These are phyloP conservation scores for Hippocampus barbouri DNA, from an alignment of 2,113 vertebrate genomes.

Conservation along the genomic window DNA sequence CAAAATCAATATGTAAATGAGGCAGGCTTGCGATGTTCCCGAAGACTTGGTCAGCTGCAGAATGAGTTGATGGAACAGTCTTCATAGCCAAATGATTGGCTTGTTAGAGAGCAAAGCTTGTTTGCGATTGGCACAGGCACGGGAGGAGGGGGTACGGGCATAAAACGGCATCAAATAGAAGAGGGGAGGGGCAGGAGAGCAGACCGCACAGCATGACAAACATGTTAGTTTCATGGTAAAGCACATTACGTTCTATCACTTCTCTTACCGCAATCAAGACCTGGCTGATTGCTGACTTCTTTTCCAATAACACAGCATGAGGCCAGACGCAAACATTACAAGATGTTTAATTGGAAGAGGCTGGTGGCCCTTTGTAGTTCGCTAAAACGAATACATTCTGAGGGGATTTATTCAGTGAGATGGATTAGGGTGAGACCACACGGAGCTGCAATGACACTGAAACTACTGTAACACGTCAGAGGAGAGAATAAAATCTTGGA, in stretches of 20 bases:
- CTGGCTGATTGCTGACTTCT: not conserved
- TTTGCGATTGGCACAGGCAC: conserved; percentile 50
- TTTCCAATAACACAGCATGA: not conserved
- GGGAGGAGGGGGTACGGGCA: conserved; percentile 34
- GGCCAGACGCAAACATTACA: not conserved
- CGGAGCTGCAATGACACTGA: conserved; percentile 19
- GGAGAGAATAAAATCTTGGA: conserved; percentile 25
- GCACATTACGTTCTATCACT: conserved; percentile 9
- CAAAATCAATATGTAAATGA: conserved; percentile 66
- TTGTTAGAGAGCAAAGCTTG: conserved; percentile 38
- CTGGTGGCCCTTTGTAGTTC: not conserved
- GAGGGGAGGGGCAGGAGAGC: conserved; percentile 8
- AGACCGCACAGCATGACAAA: conserved; percentile 36
- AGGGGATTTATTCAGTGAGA: conserved; percentile 45
- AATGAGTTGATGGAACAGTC: conserved; percentile 66
- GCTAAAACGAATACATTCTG: conserved; percentile 12
- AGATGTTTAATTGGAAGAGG: not conserved
- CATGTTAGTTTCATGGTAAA: conserved; percentile 57
- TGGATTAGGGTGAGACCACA: conserved; percentile 51
- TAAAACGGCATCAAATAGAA: conserved; percentile 37
- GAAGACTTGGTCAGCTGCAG: conserved; percentile 60
- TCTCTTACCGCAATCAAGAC: not conserved
- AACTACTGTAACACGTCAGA: conserved; percentile 15
- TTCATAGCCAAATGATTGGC: conserved; percentile 56
- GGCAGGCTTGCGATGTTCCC: conserved; percentile 58